These are phyloP conservation scores for Antrozous pallidus DNA, from an alignment of 2,797 vertebrate genomes.

Conservation along the genomic window DNA sequence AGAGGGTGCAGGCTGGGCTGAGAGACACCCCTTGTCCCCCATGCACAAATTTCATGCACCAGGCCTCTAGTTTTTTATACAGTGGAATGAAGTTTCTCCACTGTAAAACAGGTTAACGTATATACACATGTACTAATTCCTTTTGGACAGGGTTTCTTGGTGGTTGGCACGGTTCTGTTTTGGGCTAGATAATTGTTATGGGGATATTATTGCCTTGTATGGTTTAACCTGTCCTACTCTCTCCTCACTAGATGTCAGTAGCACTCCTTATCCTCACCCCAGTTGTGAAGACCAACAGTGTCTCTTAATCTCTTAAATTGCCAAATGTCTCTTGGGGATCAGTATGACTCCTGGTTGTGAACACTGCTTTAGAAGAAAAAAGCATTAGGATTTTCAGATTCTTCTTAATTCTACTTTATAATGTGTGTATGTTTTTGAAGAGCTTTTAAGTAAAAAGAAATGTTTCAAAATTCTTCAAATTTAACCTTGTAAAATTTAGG, in stretches of 20 bases:
- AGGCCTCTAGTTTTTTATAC: too few relatives aligned
- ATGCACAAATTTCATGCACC: too few relatives aligned
- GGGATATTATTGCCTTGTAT: not conserved
- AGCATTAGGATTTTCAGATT: not conserved
- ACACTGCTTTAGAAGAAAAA: not conserved
- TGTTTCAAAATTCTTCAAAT: constrained; percentile 51
- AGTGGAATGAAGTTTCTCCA: not conserved
- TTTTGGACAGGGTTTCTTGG: not conserved
- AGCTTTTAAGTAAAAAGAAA: constrained; percentile 50
- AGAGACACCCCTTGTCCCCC: too few relatives aligned
- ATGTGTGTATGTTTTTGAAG: constrained; percentile 2
- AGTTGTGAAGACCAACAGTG: not conserved
- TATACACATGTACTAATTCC: not conserved
- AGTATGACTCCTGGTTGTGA: not conserved
- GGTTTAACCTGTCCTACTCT: not conserved
- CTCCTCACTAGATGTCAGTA: not conserved
- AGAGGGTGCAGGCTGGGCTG: too few relatives aligned
- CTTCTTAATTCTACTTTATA: not conserved
- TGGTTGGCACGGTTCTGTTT: not conserved
- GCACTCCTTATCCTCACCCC: not conserved
- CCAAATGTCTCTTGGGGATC: not conserved
- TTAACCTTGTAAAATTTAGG: constrained; percentile 40
- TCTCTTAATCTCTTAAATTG: not conserved
- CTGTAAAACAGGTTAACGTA: not conserved
- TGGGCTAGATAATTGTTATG: not conserved